Evolutionary conservation across 1,140 invertebrate species (phyloP).

Genomic region (Neodiprion fabricii): DNA sequence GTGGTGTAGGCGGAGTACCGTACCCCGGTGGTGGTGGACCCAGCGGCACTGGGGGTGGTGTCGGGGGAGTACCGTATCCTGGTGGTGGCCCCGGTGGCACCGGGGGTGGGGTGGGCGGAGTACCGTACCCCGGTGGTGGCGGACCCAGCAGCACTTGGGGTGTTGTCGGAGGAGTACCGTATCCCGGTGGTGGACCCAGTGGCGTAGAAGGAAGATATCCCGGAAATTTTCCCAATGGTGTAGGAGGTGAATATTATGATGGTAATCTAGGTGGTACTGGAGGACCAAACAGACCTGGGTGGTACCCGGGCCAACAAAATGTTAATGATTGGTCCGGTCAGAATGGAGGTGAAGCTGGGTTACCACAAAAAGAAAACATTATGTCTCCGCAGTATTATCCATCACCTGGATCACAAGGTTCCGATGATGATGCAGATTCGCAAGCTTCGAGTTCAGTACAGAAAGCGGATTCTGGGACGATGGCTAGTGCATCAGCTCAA

Average conservation of each 20-base stretch:
- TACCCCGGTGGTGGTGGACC: too few relatives aligned
- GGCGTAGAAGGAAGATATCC: constrained; percentile 21
- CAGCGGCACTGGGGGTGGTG: too few relatives aligned
- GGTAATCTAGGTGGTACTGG: constrained; percentile 8
- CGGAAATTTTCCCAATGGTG: constrained; percentile 20
- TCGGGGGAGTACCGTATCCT: too few relatives aligned
- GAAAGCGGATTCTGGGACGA: constrained; percentile 70
- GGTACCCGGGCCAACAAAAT: too few relatives aligned
- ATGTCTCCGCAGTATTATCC: neutral
- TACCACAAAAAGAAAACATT: constrained; percentile 6
- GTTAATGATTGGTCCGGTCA: too few relatives aligned
- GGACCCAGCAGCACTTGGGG: neutral
- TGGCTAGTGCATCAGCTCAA: constrained; percentile 75
- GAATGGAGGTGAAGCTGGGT: neutral
- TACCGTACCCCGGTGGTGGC: neutral
- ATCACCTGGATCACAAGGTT: neutral
- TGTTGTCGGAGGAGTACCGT: constrained; percentile 9
- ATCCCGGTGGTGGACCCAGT: constrained; percentile 15
- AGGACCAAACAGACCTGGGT: neutral
- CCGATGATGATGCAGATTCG: constrained; percentile 70
- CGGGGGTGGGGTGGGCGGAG: too few relatives aligned
- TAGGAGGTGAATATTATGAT: constrained; percentile 14
- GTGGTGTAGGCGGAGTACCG: neutral
- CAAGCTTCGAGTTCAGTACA: constrained; percentile 77
- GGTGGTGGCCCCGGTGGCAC: too few relatives aligned